Evolutionary conservation across 2,888 invertebrate species (phyloP).

Genomic region (Polydrusus pterygomalis): DNA sequence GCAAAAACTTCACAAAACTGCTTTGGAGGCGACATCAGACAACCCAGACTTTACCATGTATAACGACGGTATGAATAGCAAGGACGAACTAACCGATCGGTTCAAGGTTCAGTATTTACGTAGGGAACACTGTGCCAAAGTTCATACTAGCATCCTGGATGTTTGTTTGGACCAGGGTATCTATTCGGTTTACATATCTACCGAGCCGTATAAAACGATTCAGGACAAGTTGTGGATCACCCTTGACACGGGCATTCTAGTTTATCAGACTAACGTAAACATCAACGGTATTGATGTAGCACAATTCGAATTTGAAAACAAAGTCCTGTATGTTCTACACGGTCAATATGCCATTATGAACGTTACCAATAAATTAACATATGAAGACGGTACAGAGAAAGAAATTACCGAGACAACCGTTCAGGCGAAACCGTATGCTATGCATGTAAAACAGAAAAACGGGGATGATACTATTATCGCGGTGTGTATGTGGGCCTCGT

Average conservation of each 20-base stretch:
- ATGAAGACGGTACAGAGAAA: not conserved
- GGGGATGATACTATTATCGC: no score
- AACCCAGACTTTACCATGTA: not conserved
- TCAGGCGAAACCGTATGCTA: not conserved
- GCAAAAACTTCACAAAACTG: not conserved
- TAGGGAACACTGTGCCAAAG: not conserved
- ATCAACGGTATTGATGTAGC: not conserved
- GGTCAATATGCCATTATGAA: constrained; percentile 1
- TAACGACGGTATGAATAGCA: not conserved
- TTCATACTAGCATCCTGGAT: not conserved
- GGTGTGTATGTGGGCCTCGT: not conserved
- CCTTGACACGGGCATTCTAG: not conserved
- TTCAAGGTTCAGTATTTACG: not conserved
- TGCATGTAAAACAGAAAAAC: not conserved
- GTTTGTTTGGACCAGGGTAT: not conserved
- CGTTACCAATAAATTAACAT: not conserved
- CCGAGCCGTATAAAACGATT: not conserved
- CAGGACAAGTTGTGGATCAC: not conserved
- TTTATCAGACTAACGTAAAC: not conserved
- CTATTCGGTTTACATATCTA: not conserved
- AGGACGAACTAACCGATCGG: not conserved
- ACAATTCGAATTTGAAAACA: not conserved
- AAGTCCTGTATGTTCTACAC: not conserved
- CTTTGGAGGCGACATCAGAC: not conserved
- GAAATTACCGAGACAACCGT: not conserved